These are phyloP conservation scores for Darevskia mixta DNA, from an alignment of 2,797 vertebrate genomes.

Conservation along the genomic window DNA sequence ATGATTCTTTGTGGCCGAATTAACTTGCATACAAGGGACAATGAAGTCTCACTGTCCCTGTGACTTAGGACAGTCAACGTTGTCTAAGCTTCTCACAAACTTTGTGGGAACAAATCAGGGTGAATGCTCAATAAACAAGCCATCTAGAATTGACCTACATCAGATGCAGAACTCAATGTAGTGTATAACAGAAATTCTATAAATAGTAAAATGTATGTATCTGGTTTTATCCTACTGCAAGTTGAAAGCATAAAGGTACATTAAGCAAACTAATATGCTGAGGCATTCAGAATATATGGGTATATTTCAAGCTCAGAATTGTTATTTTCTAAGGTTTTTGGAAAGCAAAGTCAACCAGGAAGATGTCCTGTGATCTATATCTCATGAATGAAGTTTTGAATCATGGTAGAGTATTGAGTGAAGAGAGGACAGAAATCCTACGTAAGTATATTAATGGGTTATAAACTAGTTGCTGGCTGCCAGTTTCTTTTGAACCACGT, in stretches of 20 bases:
- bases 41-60: neutral
- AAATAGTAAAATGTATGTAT: neutral
- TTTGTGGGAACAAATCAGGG: too few species aligned
- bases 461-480: neutral
- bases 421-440: conserved; percentile 1
- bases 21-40: neutral
- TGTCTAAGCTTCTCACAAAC: too few species aligned
- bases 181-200: neutral
- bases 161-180: neutral
- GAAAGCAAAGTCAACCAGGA: neutral
- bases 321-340: neutral
- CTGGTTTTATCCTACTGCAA: neutral
- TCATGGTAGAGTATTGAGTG: neutral
- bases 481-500: neutral
- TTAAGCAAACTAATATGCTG: neutral
- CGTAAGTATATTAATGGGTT: neutral
- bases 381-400: neutral
- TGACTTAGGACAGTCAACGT: neutral
- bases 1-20: neutral
- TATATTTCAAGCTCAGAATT: neutral
- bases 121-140: neutral
- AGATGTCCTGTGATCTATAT: neutral
- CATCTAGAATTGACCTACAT: neutral
- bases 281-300: neutral
- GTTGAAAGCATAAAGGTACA: neutral